These are phyloP conservation scores for Progne subis DNA, from an alignment of 2,113 vertebrate species.

Conservation along the genomic window DNA sequence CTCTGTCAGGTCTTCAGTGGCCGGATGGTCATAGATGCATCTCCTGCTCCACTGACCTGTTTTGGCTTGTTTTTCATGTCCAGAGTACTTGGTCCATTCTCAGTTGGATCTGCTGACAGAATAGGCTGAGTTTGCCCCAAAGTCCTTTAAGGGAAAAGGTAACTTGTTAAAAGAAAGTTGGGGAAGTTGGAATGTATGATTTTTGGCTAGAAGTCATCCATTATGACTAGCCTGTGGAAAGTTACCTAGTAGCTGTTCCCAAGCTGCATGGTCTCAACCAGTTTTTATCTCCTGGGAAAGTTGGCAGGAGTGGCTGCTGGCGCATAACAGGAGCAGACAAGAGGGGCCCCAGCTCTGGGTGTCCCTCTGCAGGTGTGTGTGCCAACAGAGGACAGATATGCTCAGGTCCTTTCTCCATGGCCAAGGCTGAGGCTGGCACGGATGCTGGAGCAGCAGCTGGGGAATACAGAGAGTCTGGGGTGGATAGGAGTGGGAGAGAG, in stretches of 20 bases:
- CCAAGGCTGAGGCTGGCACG: accelerated
- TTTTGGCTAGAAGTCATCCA: not conserved
- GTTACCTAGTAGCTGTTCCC: not conserved
- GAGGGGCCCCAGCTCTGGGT: not conserved
- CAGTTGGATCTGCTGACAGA: not conserved
- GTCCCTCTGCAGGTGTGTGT: accelerated
- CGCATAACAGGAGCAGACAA: not conserved
- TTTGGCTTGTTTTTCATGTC: not conserved
- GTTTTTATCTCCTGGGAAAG: not conserved
- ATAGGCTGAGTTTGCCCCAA: not conserved
- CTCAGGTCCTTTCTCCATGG: not conserved
- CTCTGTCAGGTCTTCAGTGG: not conserved
- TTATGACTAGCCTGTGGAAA: not conserved
- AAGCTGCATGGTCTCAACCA: not conserved
- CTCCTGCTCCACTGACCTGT: not conserved
- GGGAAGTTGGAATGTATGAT: not conserved
- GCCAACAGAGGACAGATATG: not conserved
- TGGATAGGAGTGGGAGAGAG: not conserved
- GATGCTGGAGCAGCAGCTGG: not conserved
- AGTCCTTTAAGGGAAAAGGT: not conserved
- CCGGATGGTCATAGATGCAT: not conserved
- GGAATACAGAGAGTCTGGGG: not conserved
- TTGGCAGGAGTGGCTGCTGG: not conserved
- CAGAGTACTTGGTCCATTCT: not conserved
- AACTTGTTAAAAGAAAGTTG: not conserved